phyloP scores from a whole-genome alignment of 1,140 invertebrate species.

The Brachionus angularis region DNA sequence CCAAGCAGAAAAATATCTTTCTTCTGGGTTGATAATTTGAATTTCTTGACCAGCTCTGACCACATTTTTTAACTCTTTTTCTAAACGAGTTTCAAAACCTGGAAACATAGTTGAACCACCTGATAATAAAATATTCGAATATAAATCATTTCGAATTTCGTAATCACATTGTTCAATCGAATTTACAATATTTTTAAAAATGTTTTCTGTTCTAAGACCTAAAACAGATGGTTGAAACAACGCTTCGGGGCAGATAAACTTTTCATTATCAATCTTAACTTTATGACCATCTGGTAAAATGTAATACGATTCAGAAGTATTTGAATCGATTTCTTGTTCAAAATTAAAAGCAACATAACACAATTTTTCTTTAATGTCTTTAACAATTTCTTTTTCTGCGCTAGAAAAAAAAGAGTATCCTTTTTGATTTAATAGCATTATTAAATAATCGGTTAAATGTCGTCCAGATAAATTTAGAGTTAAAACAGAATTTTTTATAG shows the following conservation, averaged over 20 bases:
- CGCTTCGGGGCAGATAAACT: conserved; percentile 95
- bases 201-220: background rate
- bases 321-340: too few relatives aligned
- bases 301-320: too few relatives aligned
- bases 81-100: conserved; percentile 87
- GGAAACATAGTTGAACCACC: conserved; percentile 99
- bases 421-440: too few relatives aligned
- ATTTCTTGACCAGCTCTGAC: too few relatives aligned
- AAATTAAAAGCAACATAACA: too few relatives aligned
- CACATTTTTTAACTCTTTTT: conserved; percentile 72
- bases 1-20: conserved; percentile 44
- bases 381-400: too few relatives aligned
- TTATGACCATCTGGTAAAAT: conserved; percentile 89
- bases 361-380: too few relatives aligned
- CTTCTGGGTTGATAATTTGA: conserved; percentile 64
- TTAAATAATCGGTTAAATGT: too few relatives aligned
- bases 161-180: conserved; percentile 53
- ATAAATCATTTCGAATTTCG: conserved; percentile 90
- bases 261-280: conserved; percentile 90
- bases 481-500: conserved; percentile 74
- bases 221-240: conserved; percentile 76
- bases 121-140: conserved; percentile 96
- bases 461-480: too few relatives aligned
- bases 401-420: too few relatives aligned
- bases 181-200: background rate